Evolutionary conservation across 2,797 vertebrate species (phyloP).

Genomic region (Lithobates pipiens): DNA sequence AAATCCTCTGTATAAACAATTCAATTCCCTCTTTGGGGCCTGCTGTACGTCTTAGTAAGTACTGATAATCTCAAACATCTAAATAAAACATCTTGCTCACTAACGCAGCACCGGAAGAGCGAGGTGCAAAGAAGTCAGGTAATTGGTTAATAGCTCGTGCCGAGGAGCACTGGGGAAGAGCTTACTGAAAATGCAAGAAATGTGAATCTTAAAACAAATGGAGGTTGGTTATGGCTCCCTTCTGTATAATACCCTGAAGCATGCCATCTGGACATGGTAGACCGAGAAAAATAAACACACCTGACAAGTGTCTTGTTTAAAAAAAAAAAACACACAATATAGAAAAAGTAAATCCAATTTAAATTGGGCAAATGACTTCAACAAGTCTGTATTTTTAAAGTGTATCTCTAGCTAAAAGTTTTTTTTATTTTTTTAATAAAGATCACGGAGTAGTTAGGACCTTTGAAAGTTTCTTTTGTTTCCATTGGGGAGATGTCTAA

Average conservation of each 20-base stretch:
- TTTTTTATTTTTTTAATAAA: no score
- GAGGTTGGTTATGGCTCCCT: constrained; percentile 44
- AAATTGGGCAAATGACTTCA: background rate
- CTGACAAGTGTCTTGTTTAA: constrained; percentile 35
- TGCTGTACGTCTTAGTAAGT: constrained; percentile 42
- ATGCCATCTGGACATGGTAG: constrained; percentile 44
- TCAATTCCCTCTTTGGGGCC: constrained; percentile 27
- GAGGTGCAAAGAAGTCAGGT: background rate
- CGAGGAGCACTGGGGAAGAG: constrained; percentile 11
- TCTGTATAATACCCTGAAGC: constrained; percentile 45
- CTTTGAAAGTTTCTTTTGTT: no score
- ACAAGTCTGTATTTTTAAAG: no score
- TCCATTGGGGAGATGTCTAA: no score
- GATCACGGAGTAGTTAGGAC: no score
- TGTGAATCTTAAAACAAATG: constrained; percentile 48
- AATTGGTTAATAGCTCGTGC: constrained; percentile 41
- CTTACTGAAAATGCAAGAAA: constrained; percentile 27
- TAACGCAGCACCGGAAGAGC: background rate
- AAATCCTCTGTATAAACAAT: constrained; percentile 46
- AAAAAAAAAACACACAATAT: constrained; percentile 2
- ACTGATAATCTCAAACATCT: constrained; percentile 40
- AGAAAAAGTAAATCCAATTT: background rate
- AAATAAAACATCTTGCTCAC: constrained; percentile 41
- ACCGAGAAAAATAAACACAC: constrained; percentile 51
- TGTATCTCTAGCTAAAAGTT: no score